These are phyloP conservation scores for Varecia variegata DNA, from an alignment of 2,797 vertebrate genomes.

Conservation along the genomic window DNA sequence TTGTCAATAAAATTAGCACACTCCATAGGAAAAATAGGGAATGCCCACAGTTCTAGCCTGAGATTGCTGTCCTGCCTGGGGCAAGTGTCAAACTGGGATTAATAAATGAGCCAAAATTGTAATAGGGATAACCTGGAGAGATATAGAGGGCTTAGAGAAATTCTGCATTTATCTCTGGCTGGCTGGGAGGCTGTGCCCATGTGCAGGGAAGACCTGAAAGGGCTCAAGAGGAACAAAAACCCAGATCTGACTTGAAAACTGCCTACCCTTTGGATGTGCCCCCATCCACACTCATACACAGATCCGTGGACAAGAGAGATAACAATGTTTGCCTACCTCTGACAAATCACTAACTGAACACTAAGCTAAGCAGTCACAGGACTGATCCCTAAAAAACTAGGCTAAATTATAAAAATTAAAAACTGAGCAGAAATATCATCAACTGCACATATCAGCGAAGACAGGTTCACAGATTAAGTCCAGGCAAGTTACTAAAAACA, in stretches of 20 bases:
- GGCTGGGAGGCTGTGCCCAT: accelerated
- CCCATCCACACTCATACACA: not conserved
- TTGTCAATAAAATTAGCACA: not conserved
- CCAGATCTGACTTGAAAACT: not conserved
- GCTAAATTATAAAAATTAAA: not conserved
- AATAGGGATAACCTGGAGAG: not conserved
- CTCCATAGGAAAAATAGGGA: not conserved
- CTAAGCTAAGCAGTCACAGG: not conserved
- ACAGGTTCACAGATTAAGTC: not conserved
- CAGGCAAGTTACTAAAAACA: not conserved
- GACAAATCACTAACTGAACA: not conserved
- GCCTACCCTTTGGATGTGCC: not conserved
- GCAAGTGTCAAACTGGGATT: not conserved
- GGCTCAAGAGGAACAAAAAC: not conserved
- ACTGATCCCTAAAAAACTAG: not conserved
- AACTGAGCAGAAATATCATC: not conserved
- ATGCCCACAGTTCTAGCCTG: not conserved
- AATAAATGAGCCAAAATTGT: not conserved
- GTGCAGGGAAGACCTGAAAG: not conserved
- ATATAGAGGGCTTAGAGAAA: not conserved
- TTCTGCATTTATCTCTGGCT: not conserved
- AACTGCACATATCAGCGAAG: not conserved
- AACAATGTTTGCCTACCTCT: not conserved
- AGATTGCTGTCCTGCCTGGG: not conserved
- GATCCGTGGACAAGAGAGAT: not conserved